Evolutionary conservation across 2,113 vertebrate species (phyloP), one percentile per base, ranked within the genome.

Genomic region (Entelurus aequoreus): DNA sequence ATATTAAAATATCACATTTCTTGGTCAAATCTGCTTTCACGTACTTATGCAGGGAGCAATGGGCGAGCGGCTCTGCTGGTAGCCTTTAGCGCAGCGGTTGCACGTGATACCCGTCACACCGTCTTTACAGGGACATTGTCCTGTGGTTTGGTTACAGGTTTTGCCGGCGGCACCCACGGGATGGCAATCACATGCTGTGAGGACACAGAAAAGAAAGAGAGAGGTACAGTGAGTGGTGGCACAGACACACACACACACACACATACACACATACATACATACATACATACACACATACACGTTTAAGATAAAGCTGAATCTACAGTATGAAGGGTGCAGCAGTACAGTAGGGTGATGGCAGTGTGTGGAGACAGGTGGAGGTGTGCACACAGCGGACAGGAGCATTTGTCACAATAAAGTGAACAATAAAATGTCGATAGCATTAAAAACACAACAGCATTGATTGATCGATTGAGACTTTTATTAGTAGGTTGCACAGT

Each of bases 101-200:
- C 96, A 99, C 8, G 94, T 99, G 92, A 97, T 93, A 82, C 96
- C 96, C 0, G 96, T 96, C 92, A 99, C 96, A 0, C 96, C 96
- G 15, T 99, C 96, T 88, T 99, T 99, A 90, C 96, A 99, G 86
- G 96, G 96, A 91, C 96, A 99, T 81, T 99, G 96, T 78, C 96
- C 96, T 15, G 95, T 99, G 80, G 96, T 99, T 84, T 99, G 96
- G 91, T 99, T 99, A 91, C 96, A 99, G 90, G 96, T 99, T 90
- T 99, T 98, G 87, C 96, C 96, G 38, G 96, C 95, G 0, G 96
- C 95, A 1, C 96, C 96, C 91, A 99, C 96, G 5, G 96, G 96
- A 89, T 99, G 96, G 87, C 96, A 99, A 87, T 99, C 96, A 1
- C 96, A 99, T 84, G 96, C 96, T 98, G 96, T 74, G 79, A 88